Evolutionary conservation across 2,888 invertebrate species (phyloP).

Genomic region (Drosophila colorata): DNA sequence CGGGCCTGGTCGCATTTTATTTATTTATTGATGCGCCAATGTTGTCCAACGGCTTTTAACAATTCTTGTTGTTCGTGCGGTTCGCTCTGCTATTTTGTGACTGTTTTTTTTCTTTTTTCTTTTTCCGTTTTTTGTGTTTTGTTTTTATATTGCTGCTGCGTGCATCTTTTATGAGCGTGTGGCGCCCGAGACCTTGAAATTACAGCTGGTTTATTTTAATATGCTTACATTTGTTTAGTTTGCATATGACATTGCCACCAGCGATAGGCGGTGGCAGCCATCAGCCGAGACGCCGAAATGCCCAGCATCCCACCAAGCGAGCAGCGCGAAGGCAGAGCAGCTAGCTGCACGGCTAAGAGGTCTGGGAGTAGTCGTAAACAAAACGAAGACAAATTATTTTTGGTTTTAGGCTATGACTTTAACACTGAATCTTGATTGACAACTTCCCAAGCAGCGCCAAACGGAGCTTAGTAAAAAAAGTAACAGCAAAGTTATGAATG

Average conservation of each 20-base stretch:
- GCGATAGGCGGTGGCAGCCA: constrained; percentile 55
- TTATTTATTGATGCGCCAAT: constrained; percentile 69
- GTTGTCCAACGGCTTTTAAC: constrained; percentile 69
- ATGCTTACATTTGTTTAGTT: constrained; percentile 79
- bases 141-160: constrained; percentile 70
- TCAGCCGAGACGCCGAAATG: constrained; percentile 22
- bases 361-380: constrained; percentile 49
- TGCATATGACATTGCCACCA: constrained; percentile 80
- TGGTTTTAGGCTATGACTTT: constrained; percentile 36
- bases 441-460: constrained; percentile 24
- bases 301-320: constrained; percentile 15
- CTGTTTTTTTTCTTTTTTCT: constrained; percentile 11
- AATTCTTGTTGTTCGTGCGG: constrained; percentile 33
- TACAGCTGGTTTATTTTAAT: constrained; percentile 77
- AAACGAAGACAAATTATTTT: constrained; percentile 64
- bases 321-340: constrained; percentile 21
- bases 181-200: constrained; percentile 78
- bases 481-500: constrained; percentile 41
- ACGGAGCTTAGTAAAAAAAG: background rate
- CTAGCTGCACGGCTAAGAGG: constrained; percentile 19
- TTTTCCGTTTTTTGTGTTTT: constrained; percentile 35
- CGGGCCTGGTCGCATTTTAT: constrained; percentile 38
- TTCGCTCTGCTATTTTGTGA: constrained; percentile 35
- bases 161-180: constrained; percentile 79
- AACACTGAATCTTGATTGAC: constrained; percentile 58